Base-by-base conservation (phyloP, 2,113 vertebrate genomes). In the Aphyosemion australe region DNA sequence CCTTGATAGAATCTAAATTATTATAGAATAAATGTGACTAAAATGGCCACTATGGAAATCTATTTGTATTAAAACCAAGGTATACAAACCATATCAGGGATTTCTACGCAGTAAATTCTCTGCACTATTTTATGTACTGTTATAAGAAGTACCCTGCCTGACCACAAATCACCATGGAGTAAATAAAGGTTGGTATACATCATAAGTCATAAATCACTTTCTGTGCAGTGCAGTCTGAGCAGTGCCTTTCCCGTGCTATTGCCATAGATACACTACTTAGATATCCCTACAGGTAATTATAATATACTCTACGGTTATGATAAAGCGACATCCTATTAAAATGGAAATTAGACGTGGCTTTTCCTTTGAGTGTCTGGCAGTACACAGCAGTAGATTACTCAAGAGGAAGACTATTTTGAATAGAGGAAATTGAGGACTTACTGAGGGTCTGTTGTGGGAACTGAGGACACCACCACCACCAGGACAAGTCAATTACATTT, bases 311-410 rank as follows among this genome's bases (percentile, higher is more conserved):
- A 41, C 41, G 46, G 59, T 79, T 76, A 85, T 81, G 69, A 82
- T 82, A 82, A 78, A 72, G 55, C 66, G 43, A 62, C 62, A 79
- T 54, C 61, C 57, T 32, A 85, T 89, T 89, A 79, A 89, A 87
- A 89, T 85, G 78, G 61, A 85, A 88, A 88, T 85, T 60, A 74
- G 53, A 80, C 60, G 31, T 20, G 49, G 73, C 59, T 82, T 67
- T 47, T 68, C 52, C 47, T 41, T 39, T 21, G 52, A 56, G 55
- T 37, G 34, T 71, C 56, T 58, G 41, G 12, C 52, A 8, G n/a
- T 41, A 48, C 55, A 54, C 49, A 74, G 15, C 43, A 58, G 26
- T 53, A 42, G 61, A 85, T 63, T 26, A 64, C 53, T 58, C 41
- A 62, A 62, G 60, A 57, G 20, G 58, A 62, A 14, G 56, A 64